A percentile compares a stretch with the other conserved stretches of the same genome.
phyloP scores from a whole-genome alignment of 2,113 vertebrate species.

The Malurus alboscapulatus region DNA sequence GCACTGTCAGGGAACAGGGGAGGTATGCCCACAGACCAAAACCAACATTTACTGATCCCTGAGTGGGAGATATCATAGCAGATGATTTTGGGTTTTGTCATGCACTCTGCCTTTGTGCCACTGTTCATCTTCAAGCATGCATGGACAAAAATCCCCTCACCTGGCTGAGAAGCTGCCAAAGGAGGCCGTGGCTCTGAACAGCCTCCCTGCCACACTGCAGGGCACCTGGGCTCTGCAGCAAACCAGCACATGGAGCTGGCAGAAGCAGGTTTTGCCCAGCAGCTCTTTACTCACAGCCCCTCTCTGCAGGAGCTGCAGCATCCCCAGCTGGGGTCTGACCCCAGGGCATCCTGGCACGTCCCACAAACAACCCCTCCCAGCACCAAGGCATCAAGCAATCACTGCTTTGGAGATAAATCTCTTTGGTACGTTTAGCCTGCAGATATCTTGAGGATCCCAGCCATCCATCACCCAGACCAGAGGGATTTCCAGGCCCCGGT shows the following conservation, averaged over 20 bases:
- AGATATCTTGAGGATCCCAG: neutral
- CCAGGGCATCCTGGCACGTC: neutral
- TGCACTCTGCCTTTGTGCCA: neutral
- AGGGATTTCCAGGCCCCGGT: neutral
- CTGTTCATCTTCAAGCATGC: neutral
- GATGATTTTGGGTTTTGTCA: neutral
- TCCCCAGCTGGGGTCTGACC: neutral
- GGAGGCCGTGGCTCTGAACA: neutral
- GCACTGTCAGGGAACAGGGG: neutral
- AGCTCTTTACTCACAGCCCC: neutral
- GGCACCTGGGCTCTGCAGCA: neutral
- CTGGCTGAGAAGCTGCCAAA: neutral
- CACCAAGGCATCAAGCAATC: neutral
- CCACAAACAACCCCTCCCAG: neutral
- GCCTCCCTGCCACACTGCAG: neutral
- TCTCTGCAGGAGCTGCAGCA: neutral
- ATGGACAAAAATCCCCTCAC: neutral
- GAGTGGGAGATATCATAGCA: neutral
- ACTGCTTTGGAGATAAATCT: neutral
- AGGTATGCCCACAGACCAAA: neutral
- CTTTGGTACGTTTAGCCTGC: neutral
- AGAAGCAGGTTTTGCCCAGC: neutral
- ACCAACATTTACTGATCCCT: neutral
- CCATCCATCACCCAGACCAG: neutral
- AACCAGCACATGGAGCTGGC: neutral